Conservation (phyloP, 2,113 vertebrate species). For the Pachyramphus minor region DNA sequence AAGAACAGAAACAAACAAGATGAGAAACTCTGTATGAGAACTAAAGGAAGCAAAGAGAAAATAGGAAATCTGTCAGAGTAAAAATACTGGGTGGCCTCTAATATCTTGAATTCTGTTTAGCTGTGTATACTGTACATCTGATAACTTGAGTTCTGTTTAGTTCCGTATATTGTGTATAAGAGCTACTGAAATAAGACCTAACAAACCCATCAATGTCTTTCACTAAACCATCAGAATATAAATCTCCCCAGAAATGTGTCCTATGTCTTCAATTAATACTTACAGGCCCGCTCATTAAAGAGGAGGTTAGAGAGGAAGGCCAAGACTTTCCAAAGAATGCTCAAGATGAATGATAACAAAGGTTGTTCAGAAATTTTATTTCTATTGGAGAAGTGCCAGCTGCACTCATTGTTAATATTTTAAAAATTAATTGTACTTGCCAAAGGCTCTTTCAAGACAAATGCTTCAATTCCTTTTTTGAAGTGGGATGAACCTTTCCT, state of each 20-base stretch:
- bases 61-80: background rate
- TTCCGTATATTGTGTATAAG: background rate
- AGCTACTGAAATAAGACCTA: background rate
- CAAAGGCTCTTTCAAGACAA: slow-evolving; percentile 15
- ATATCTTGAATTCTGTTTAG: background rate
- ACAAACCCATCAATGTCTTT: background rate
- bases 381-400: background rate
- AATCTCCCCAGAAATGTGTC: background rate
- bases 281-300: background rate
- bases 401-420: background rate
- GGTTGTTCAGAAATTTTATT: background rate
- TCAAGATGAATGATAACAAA: slow-evolving; percentile 3
- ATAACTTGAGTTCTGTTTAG: background rate
- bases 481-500: background rate
- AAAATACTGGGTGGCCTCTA: background rate
- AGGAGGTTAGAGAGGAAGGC: background rate
- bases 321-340: slow-evolving; percentile 13
- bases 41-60: background rate
- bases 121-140: background rate
- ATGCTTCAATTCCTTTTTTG: background rate
- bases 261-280: background rate
- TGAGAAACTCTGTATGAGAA: background rate
- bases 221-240: background rate
- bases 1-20: background rate
- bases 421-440: slow-evolving; percentile 18